These are phyloP conservation scores for Daubentonia madagascariensis DNA, from an alignment of 2,113 vertebrate species.

Conservation along the genomic window DNA sequence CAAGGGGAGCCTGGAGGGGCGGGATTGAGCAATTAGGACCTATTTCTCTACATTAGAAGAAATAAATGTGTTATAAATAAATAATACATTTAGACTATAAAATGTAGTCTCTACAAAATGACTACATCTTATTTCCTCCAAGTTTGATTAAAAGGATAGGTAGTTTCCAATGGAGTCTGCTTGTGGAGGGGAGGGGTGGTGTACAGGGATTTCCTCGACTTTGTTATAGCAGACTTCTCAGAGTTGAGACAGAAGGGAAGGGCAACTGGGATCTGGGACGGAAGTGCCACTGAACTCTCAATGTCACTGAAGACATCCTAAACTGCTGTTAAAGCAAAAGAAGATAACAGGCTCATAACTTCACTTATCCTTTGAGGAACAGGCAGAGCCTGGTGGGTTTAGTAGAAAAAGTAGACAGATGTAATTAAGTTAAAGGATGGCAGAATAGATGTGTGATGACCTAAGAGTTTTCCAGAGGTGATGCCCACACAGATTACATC, in stretches of 20 bases:
- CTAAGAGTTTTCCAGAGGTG: neutral
- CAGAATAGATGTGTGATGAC: neutral
- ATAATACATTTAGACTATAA: neutral
- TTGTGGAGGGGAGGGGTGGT: neutral
- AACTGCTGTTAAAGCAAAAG: neutral
- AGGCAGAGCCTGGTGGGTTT: neutral
- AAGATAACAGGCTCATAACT: neutral
- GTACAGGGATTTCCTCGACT: neutral
- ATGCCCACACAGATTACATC: neutral
- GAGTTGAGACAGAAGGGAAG: neutral
- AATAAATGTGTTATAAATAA: neutral
- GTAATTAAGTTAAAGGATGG: constrained; percentile 15
- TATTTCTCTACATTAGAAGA: neutral
- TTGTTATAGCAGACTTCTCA: neutral
- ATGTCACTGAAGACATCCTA: neutral
- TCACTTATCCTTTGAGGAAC: neutral
- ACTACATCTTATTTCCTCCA: neutral
- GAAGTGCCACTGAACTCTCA: neutral
- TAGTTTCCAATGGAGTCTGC: neutral
- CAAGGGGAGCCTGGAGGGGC: neutral
- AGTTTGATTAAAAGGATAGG: neutral
- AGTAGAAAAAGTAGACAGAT: neutral
- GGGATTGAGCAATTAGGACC: neutral
- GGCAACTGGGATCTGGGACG: neutral
- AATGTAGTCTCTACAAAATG: neutral